Base-by-base conservation (phyloP, 2,113 vertebrate species). In the Hiodon tergisus region DNA sequence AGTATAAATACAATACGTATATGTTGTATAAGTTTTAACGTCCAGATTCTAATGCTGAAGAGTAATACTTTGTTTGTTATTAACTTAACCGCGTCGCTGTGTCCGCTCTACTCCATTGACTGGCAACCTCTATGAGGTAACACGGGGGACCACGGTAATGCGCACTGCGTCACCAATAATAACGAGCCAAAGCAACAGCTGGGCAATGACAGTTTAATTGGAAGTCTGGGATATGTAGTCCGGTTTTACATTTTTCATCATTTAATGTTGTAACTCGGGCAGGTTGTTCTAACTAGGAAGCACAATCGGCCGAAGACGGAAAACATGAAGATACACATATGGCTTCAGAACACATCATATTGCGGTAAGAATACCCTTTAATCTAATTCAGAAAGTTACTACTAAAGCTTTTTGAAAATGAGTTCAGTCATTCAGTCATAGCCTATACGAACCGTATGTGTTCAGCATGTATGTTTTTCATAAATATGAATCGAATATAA, bases 181-280 rank as follows among this genome's bases (percentile, higher is more conserved):
- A 87, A 90, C 81, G 83, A 86, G 55, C 68, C 53, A 73, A 3
- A 52, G 53, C 17, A 60, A 57, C 70, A 47, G 61, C 69, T 71
- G 65, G 63, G 31, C n/a, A 62, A 7, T 62, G 2, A 0, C 11
- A 2, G 46, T 3, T 4, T 4, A 0, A 1, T 31, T 6, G 4
- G 66, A 5, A 65, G 61, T 60, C 13, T 80, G 90, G 91, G 89
- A 89, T 81, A 84, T 90, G 89, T 88, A 91, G 90, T 91, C 79
- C 55, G 9, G 11, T 1, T 67, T 3, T 3, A 9, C 0, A 46
- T 63, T 65, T 76, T 55, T 53, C 61, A 81, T 81, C 69, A 74
- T 80, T 78, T 78, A 79, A 83, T 82, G 73, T 70, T 76, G 71
- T 60, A 81, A 80, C 79, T 79, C 71, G 61, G 63, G 67, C 72